A percentile compares a stretch with the other conserved stretches of the same genome.
These are phyloP conservation scores for Tetanocera ferruginea DNA, from an alignment of 2,888 invertebrate species.

Conservation along the genomic window DNA sequence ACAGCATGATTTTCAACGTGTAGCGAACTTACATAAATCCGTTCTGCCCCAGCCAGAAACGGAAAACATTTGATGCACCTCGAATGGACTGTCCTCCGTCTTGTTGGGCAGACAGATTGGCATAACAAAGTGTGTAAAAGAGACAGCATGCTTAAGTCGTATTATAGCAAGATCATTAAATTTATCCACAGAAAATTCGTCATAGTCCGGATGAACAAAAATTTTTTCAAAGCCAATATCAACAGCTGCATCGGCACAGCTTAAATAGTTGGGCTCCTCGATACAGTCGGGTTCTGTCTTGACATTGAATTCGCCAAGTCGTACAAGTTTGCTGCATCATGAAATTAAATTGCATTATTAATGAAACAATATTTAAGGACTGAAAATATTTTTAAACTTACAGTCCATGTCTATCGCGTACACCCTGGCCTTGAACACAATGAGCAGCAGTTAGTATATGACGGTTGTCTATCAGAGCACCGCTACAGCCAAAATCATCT, in stretches of 20 bases:
- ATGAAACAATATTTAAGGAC: too few species aligned
- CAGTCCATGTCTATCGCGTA: slow-evolving; percentile 72
- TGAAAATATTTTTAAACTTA: slow-evolving; percentile 70
- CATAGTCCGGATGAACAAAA: slow-evolving; percentile 76
- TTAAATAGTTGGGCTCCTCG: slow-evolving; percentile 64
- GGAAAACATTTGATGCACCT: slow-evolving; percentile 71
- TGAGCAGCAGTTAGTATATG: slow-evolving; percentile 77
- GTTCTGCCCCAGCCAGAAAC: slow-evolving; percentile 78
- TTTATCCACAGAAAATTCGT: slow-evolving; percentile 71
- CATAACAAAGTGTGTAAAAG: slow-evolving; percentile 72
- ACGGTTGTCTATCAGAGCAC: slow-evolving; percentile 73
- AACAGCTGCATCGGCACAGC: slow-evolving; percentile 77
- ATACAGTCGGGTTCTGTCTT: slow-evolving; percentile 75
- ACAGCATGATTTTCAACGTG: background rate
- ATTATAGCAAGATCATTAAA: slow-evolving; percentile 74
- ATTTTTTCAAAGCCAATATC: slow-evolving; percentile 76
- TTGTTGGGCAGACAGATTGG: slow-evolving; percentile 73
- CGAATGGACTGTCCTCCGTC: slow-evolving; percentile 63
- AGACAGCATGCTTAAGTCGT: slow-evolving; percentile 60
- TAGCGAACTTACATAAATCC: slow-evolving; percentile 66
- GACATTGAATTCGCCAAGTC: slow-evolving; percentile 78
- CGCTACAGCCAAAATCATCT: slow-evolving; percentile 75
- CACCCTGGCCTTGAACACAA: slow-evolving; percentile 73
- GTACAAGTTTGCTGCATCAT: slow-evolving; percentile 69
- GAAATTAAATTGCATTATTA: too few species aligned